phyloP scores from a whole-genome alignment of 2,888 invertebrate species.

The Chironomus tentans region DNA sequence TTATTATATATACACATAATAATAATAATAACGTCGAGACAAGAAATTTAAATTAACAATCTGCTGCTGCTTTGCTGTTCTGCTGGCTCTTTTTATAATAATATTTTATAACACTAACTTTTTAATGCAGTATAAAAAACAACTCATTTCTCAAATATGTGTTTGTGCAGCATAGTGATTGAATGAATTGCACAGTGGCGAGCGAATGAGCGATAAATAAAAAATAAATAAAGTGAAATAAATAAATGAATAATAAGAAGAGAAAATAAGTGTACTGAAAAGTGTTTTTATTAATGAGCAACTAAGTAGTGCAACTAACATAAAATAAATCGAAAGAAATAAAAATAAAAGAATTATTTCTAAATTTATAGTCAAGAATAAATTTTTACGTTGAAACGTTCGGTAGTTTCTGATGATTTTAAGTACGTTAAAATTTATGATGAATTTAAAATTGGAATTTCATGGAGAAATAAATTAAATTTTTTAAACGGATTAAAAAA shows the following conservation, averaged over 20 bases:
- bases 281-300: too few relatives aligned
- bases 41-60: conserved; percentile 16
- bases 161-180: neutral
- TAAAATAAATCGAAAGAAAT: too few relatives aligned
- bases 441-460: too few relatives aligned
- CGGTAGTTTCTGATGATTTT: too few relatives aligned
- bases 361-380: too few relatives aligned
- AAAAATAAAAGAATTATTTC: too few relatives aligned
- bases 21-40: neutral
- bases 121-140: neutral
- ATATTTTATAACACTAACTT: neutral
- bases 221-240: neutral
- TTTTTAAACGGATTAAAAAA: too few relatives aligned
- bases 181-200: neutral
- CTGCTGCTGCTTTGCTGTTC: neutral
- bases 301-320: too few relatives aligned
- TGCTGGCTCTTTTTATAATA: neutral
- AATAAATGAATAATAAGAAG: neutral
- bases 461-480: too few relatives aligned
- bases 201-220: neutral
- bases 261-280: too few relatives aligned
- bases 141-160: neutral
- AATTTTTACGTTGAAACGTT: too few relatives aligned
- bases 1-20: neutral
- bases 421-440: too few relatives aligned